Conservation (phyloP, 2,113 vertebrate species). For the Nicator chloris region DNA sequence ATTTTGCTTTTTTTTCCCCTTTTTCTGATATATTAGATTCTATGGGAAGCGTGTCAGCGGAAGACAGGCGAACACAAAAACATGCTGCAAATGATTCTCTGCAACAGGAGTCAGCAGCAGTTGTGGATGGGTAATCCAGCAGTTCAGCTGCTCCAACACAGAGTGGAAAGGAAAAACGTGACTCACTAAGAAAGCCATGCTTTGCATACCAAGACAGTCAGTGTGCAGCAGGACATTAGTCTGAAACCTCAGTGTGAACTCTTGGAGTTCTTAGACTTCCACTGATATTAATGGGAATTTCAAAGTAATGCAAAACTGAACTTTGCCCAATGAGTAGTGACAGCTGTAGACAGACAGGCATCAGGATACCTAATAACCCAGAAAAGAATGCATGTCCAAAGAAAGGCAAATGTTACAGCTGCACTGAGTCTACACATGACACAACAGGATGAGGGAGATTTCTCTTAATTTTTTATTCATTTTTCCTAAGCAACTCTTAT, state of each 20-base stretch:
- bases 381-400: neutral
- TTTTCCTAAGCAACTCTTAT: neutral
- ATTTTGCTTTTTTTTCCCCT: neutral
- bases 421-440: neutral
- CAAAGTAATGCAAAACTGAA: neutral
- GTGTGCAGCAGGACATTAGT: neutral
- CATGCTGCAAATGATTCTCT: constrained; percentile 77
- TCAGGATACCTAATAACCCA: neutral
- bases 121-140: constrained; percentile 75
- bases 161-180: neutral
- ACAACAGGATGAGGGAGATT: neutral
- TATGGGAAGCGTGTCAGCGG: constrained; percentile 79
- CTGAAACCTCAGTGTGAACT: neutral
- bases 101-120: constrained; percentile 77
- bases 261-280: neutral
- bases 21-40: constrained; percentile 50
- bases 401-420: neutral
- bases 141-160: neutral
- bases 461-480: neutral
- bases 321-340: neutral
- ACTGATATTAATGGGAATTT: neutral
- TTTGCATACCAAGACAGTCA: neutral
- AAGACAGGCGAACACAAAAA: constrained; percentile 77
- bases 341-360: neutral
- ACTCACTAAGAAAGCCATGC: neutral